Percentiles rank a stretch among this genome's conserved stretches.
phyloP scores from a whole-genome alignment of 1,140 invertebrate species.

The Augochlora pura region DNA sequence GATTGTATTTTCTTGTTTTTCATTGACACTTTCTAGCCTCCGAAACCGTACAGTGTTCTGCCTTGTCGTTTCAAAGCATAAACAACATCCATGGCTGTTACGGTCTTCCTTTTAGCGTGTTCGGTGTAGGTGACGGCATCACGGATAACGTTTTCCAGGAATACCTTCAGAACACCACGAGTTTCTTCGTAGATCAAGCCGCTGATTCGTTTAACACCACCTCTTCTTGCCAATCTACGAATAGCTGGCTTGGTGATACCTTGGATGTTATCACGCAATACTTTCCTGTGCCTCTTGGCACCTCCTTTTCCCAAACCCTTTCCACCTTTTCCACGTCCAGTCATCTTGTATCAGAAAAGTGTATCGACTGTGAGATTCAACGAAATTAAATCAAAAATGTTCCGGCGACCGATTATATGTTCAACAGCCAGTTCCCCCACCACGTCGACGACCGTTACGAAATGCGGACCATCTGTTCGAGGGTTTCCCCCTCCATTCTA shows the following conservation, averaged over 20 bases:
- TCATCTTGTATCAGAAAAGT: conserved; percentile 19
- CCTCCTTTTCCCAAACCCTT: conserved; percentile 57
- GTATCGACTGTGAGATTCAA: not conserved
- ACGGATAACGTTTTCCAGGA: conserved; percentile 49
- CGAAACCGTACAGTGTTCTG: conserved; percentile 54
- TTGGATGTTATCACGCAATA: conserved; percentile 54
- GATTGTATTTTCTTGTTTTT: not conserved
- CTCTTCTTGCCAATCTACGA: conserved; percentile 50
- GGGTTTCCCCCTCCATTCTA: not conserved
- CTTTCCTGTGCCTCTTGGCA: conserved; percentile 52
- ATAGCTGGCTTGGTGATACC: conserved; percentile 52
- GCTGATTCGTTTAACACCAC: conserved; percentile 53
- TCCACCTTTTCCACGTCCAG: conserved; percentile 53
- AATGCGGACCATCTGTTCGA: not conserved
- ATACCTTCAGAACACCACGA: conserved; percentile 44
- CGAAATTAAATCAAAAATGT: too few species aligned
- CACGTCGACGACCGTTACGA: too few species aligned
- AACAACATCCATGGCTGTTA: conserved; percentile 54
- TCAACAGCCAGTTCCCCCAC: not conserved
- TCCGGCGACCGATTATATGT: not conserved
- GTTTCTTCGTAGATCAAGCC: conserved; percentile 53
- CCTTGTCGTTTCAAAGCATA: conserved; percentile 50
- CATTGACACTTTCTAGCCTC: conserved; percentile 26
- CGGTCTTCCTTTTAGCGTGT: conserved; percentile 49
- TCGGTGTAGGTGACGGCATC: conserved; percentile 54